Evolutionary conservation across 2,888 invertebrate genomes (phyloP).

Genomic region (Elgonia sp.): DNA sequence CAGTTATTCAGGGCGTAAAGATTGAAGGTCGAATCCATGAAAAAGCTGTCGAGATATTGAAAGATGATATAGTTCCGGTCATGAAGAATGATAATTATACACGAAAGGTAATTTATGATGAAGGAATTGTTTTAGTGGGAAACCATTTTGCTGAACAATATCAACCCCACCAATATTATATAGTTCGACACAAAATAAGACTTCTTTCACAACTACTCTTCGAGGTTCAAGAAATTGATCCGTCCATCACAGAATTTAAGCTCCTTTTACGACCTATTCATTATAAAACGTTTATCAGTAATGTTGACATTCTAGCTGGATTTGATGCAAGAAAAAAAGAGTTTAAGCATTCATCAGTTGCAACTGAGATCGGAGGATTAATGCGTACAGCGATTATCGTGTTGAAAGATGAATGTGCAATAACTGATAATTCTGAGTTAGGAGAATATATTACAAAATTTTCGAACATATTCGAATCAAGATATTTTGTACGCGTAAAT

Average conservation of each 20-base stretch:
- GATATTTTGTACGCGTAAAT: conserved; percentile 25
- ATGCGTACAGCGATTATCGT: not conserved
- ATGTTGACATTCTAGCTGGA: conserved; percentile 2
- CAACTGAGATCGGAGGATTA: conserved; percentile 17
- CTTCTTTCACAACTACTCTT: conserved; percentile 7
- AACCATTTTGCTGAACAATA: conserved; percentile 59
- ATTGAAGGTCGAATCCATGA: conserved; percentile 22
- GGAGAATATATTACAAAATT: conserved; percentile 1
- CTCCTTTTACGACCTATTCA: not conserved
- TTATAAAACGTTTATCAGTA: not conserved
- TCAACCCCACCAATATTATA: conserved; percentile 49
- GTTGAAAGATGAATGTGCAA: not conserved
- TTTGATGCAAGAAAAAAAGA: conserved; percentile 15
- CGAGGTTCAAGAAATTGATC: not conserved
- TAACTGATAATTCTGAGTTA: not conserved
- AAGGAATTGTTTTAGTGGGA: conserved; percentile 24
- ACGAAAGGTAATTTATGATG: conserved; percentile 44
- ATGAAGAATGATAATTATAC: not conserved
- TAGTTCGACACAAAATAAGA: conserved; percentile 51
- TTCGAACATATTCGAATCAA: conserved; percentile 4
- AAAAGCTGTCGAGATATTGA: conserved; percentile 8
- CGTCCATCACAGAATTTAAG: conserved; percentile 6
- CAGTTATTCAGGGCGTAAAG: conserved; percentile 10
- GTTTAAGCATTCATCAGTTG: conserved; percentile 21
- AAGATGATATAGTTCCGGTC: not conserved